Percentiles rank a stretch among this genome's conserved stretches.
These are phyloP conservation scores for Illadopsis cleaveri DNA, from an alignment of 2,113 vertebrate species.

Conservation along the genomic window DNA sequence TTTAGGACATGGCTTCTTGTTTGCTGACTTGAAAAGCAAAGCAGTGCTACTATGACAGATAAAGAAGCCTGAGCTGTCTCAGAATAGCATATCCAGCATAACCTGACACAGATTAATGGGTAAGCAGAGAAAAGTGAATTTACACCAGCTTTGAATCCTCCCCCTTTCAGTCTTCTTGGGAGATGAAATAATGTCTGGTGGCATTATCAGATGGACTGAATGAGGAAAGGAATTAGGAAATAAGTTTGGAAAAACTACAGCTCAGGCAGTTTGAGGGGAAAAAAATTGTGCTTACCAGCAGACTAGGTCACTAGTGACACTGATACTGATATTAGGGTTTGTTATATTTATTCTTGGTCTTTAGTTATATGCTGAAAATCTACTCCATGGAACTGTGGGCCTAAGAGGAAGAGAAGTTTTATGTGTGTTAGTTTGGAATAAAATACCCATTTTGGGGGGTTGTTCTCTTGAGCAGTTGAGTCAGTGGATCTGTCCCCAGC, in stretches of 20 bases:
- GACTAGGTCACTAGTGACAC: not conserved
- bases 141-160: not conserved
- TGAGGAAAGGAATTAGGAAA: not conserved
- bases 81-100: not conserved
- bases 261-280: not conserved
- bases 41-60: not conserved
- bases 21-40: slow-evolving; percentile 29
- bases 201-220: not conserved
- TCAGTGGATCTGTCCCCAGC: not conserved
- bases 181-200: not conserved
- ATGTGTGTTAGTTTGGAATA: not conserved
- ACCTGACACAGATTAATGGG: not conserved
- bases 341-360: not conserved
- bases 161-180: not conserved
- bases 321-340: not conserved
- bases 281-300: not conserved
- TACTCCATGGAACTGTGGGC: not conserved
- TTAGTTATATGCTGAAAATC: not conserved
- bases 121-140: not conserved
- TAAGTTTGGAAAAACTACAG: not conserved
- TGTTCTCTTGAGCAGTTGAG: not conserved
- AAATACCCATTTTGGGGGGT: accelerated
- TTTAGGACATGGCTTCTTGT: not conserved
- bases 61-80: not conserved
- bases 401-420: not conserved